Conservation (phyloP, 1,140 invertebrate species). For the Drosophila parvula region DNA sequence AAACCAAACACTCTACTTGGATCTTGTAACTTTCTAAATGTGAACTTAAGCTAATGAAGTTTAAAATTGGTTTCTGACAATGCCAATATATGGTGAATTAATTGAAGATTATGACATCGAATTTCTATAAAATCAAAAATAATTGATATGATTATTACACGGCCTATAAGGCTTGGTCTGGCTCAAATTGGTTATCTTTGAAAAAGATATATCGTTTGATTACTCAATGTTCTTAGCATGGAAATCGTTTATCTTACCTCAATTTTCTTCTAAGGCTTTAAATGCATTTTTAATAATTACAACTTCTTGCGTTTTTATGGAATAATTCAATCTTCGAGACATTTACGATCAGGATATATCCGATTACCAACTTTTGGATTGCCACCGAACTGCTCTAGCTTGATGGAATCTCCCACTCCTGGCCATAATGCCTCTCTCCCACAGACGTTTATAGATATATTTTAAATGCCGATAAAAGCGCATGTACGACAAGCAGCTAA, state of each 20-base stretch:
- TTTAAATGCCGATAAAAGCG: slow-evolving; percentile 79
- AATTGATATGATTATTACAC: background rate
- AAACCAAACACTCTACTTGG: too few species aligned
- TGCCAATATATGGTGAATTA: too few species aligned
- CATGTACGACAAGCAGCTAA: slow-evolving; percentile 80
- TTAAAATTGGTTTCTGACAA: too few species aligned
- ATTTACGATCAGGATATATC: slow-evolving; percentile 39
- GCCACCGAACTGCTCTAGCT: slow-evolving; percentile 43
- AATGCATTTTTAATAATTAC: slow-evolving; percentile 20
- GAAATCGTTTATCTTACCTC: background rate
- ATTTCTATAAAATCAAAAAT: background rate
- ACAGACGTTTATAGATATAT: slow-evolving; percentile 49
- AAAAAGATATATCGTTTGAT: background rate
- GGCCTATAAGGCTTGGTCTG: background rate
- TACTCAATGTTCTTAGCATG: background rate
- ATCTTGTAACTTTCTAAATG: too few species aligned
- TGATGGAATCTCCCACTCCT: slow-evolving; percentile 46
- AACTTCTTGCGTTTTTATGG: slow-evolving; percentile 19
- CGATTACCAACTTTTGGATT: slow-evolving; percentile 31
- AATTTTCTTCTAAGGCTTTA: background rate
- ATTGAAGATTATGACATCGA: too few species aligned
- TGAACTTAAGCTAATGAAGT: too few species aligned
- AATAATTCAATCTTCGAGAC: slow-evolving; percentile 21
- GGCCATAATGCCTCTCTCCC: slow-evolving; percentile 7
- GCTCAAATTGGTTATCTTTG: background rate